Evolutionary conservation across 2,888 invertebrate species (phyloP).

Genomic region (Aproaerema taeniolella): DNA sequence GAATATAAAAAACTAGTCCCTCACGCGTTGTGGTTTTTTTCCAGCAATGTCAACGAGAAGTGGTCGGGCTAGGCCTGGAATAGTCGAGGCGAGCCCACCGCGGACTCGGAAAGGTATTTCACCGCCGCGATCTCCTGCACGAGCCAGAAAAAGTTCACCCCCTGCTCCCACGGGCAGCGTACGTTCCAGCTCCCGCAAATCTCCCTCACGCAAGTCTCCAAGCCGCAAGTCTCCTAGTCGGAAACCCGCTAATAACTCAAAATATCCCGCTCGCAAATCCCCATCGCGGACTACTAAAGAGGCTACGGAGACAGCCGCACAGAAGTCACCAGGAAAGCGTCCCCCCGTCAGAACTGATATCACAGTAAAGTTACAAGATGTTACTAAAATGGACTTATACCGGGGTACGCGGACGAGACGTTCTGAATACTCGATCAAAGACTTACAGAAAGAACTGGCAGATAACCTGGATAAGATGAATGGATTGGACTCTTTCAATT

Average conservation of each 20-base stretch:
- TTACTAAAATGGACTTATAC: conserved; percentile 40
- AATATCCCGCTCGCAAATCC: conserved; percentile 62
- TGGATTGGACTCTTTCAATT: conserved; percentile 38
- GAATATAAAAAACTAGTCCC: conserved; percentile 29
- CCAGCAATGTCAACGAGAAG: conserved; percentile 65
- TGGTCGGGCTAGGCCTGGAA: conserved; percentile 48
- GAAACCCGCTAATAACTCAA: conserved; percentile 43
- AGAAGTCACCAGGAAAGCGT: conserved; percentile 55
- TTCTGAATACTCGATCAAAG: conserved; percentile 52
- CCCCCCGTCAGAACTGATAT: conserved; percentile 41
- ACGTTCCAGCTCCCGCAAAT: conserved; percentile 66
- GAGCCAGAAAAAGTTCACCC: conserved; percentile 57
- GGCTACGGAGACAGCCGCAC: conserved; percentile 27
- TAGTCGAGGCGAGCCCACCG: conserved; percentile 52
- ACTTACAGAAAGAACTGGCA: conserved; percentile 36
- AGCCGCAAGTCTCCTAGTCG: conserved; percentile 68
- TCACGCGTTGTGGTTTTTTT: conserved; percentile 29
- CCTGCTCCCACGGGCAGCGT: conserved; percentile 47
- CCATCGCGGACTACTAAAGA: conserved; percentile 55
- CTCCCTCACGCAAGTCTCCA: conserved; percentile 72
- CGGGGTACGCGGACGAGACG: conserved; percentile 50
- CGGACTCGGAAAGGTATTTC: conserved; percentile 54
- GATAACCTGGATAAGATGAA: conserved; percentile 40
- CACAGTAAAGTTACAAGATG: conserved; percentile 38
- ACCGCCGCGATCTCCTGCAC: conserved; percentile 65